These are phyloP conservation scores for Ochropleura leucogaster DNA, from an alignment of 2,888 invertebrate species.

Conservation along the genomic window DNA sequence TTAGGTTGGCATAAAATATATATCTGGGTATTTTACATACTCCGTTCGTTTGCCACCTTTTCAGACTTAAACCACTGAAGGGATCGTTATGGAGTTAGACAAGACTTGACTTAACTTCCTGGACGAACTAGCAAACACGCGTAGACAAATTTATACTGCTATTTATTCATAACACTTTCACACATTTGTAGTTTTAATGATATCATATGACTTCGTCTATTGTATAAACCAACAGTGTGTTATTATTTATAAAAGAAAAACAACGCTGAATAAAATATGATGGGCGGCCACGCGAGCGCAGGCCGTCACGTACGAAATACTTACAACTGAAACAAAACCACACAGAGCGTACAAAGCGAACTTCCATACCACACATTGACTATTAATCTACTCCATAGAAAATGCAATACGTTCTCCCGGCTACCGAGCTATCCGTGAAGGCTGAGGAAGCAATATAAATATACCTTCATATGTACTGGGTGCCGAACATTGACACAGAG, in stretches of 20 bases:
- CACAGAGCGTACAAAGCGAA: slow-evolving; percentile 47
- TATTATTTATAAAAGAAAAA: slow-evolving; percentile 47
- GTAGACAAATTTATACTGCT: neutral
- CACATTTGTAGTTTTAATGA: neutral
- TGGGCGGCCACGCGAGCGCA: slow-evolving; percentile 15
- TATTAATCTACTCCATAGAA: slow-evolving; percentile 64
- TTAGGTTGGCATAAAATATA: neutral
- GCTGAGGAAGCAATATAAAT: slow-evolving; percentile 64
- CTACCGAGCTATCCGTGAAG: slow-evolving; percentile 43
- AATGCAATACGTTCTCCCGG: slow-evolving; percentile 59
- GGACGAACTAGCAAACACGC: neutral
- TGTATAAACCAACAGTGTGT: slow-evolving; percentile 8
- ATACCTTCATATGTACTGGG: slow-evolving; percentile 66
- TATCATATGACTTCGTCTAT: slow-evolving; percentile 2
- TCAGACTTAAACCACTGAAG: neutral
- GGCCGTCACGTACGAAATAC: slow-evolving; percentile 38
- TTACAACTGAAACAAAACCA: slow-evolving; percentile 46
- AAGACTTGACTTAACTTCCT: neutral
- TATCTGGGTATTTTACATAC: neutral
- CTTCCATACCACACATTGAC: slow-evolving; percentile 58
- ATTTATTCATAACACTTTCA: slow-evolving; percentile 1
- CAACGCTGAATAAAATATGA: slow-evolving; percentile 38
- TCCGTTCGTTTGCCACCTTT: neutral
- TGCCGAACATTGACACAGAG: slow-evolving; percentile 75
- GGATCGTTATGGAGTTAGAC: neutral